Evolutionary conservation across 2,113 vertebrate genomes (phyloP).

Genomic region (Hypocryptadius cinnamomeus): DNA sequence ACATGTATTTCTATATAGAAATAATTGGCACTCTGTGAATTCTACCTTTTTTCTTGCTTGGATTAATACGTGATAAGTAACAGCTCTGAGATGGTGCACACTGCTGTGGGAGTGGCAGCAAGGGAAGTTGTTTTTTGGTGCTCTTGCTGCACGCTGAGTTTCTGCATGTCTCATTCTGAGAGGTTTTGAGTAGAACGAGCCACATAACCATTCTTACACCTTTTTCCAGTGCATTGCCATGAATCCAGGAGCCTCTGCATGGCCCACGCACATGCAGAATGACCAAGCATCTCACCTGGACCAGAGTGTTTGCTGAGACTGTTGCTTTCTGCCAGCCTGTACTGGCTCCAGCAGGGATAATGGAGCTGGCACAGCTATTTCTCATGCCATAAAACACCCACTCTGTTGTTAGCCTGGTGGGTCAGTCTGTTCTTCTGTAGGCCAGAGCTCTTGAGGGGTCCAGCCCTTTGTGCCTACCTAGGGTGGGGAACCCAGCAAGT

Average conservation of each 20-base stretch:
- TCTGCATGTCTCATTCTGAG: neutral
- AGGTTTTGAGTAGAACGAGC: neutral
- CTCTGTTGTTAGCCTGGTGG: neutral
- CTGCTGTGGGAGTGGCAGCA: neutral
- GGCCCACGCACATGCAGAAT: neutral
- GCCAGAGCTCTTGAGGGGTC: neutral
- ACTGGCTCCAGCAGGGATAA: neutral
- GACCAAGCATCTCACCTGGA: accelerated
- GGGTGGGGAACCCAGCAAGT: neutral
- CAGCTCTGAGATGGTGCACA: neutral
- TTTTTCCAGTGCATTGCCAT: neutral
- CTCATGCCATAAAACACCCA: neutral
- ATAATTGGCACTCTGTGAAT: neutral
- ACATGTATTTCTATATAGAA: neutral
- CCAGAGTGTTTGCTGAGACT: neutral
- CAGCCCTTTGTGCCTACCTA: neutral
- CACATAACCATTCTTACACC: neutral
- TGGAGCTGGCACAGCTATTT: neutral
- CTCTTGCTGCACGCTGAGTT: neutral
- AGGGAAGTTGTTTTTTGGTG: neutral
- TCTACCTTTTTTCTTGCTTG: neutral
- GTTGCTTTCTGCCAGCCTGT: neutral
- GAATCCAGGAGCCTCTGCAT: neutral
- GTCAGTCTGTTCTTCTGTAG: neutral
- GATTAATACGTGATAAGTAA: accelerated